Conservation (phyloP, 2,113 vertebrate genomes). For the Pteronura brasiliensis region DNA sequence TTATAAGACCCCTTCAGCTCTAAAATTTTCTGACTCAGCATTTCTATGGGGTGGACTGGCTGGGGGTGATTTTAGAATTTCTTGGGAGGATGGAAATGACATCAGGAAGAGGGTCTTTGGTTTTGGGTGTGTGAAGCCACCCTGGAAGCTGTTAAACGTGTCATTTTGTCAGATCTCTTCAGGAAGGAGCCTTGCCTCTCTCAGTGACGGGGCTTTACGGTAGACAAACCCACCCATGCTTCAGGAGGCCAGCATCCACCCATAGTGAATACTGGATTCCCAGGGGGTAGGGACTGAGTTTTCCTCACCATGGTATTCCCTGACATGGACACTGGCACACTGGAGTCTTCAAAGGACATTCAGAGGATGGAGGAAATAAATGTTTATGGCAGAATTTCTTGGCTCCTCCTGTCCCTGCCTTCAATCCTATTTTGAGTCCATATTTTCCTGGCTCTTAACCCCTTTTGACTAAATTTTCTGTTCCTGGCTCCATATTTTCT, state of each 20-base stretch:
- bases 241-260: not conserved
- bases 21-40: not conserved
- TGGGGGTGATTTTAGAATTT: not conserved
- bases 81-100: not conserved
- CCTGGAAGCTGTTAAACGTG: not conserved
- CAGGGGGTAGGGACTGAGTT: not conserved
- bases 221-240: not conserved
- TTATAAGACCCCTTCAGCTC: not conserved
- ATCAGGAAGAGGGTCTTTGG: not conserved
- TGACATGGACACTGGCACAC: not conserved
- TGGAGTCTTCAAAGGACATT: not conserved
- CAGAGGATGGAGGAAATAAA: not conserved
- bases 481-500: not conserved
- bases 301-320: not conserved
- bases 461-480: not conserved
- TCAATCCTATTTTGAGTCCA: not conserved
- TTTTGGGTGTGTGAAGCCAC: not conserved
- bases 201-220: not conserved
- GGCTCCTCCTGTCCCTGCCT: not conserved
- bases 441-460: conserved; percentile 40
- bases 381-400: not conserved
- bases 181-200: not conserved
- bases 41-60: not conserved
- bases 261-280: not conserved
- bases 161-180: not conserved